These are phyloP conservation scores for Aphelocoma californica DNA, from an alignment of 2,797 vertebrate genomes.

Conservation along the genomic window DNA sequence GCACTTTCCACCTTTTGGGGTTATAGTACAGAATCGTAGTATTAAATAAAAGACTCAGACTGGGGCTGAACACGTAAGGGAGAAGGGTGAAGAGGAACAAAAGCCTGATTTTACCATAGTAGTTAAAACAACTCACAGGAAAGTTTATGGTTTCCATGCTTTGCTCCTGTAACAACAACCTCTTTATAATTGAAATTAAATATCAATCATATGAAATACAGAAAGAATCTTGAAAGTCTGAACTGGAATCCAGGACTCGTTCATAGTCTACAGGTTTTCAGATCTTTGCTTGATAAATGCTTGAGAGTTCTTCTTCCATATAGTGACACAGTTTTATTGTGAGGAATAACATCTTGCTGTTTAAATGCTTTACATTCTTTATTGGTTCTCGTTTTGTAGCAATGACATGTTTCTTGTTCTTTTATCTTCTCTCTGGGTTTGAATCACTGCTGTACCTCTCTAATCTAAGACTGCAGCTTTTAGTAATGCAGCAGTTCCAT, in stretches of 20 bases:
- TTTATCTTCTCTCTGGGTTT: constrained; percentile 6
- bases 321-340: neutral
- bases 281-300: neutral
- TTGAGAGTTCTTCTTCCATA: neutral
- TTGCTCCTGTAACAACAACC: neutral
- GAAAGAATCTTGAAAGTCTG: neutral
- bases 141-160: neutral
- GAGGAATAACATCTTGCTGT: neutral
- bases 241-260: neutral
- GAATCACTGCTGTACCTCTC: constrained; percentile 6
- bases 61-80: neutral
- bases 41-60: neutral
- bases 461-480: constrained; percentile 24
- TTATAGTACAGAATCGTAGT: rapidly evolving
- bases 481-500: constrained; percentile 12
- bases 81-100: neutral
- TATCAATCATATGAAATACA: neutral
- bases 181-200: neutral
- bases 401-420: neutral
- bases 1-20: neutral
- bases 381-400: neutral
- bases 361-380: constrained; percentile 4
- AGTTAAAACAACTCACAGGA: neutral
- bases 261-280: neutral
- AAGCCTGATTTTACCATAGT: neutral